Percentiles rank a stretch among this genome's conserved stretches.
These are phyloP conservation scores for Hedychridium roseum DNA, from an alignment of 2,888 invertebrate species.

Conservation along the genomic window DNA sequence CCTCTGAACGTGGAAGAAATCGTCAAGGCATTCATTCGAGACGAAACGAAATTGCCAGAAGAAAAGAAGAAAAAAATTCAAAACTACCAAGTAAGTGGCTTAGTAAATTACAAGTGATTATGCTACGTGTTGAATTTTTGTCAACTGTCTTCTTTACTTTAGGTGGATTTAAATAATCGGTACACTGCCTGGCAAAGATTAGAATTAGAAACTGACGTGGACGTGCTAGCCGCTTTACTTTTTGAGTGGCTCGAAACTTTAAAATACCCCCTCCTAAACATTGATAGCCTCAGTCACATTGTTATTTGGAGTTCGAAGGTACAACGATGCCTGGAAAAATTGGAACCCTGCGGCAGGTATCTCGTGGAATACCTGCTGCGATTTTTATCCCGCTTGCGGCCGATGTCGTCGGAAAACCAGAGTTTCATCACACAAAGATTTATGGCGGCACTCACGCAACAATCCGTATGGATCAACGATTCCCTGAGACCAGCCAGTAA, in stretches of 20 bases:
- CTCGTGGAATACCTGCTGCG: constrained; percentile 77
- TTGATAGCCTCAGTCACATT: constrained; percentile 74
- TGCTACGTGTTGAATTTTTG: background rate
- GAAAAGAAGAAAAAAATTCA: constrained; percentile 67
- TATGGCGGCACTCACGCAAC: constrained; percentile 74
- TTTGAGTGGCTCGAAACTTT: constrained; percentile 82
- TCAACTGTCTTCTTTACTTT: background rate
- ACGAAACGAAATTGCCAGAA: constrained; percentile 69
- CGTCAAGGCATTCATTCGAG: constrained; percentile 69
- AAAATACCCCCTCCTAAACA: constrained; percentile 72
- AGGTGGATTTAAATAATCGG: constrained; percentile 74
- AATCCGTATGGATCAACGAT: constrained; percentile 67
- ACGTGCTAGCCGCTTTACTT: constrained; percentile 71
- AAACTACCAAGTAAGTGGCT: constrained; percentile 57
- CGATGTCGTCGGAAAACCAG: constrained; percentile 69
- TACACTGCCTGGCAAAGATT: constrained; percentile 73
- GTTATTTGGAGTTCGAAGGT: constrained; percentile 71
- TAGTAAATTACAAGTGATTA: background rate
- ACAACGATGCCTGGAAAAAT: constrained; percentile 69
- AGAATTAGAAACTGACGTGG: constrained; percentile 71
- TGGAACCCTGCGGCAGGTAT: constrained; percentile 70
- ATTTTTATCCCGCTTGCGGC: constrained; percentile 74
- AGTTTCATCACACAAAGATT: constrained; percentile 72
- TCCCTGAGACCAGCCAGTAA: constrained; percentile 64
- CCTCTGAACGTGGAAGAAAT: constrained; percentile 53